A percentile compares a stretch with the other conserved stretches of the same genome.
Evolutionary conservation across 1,140 invertebrate species (phyloP).

Genomic region (Hylyphantes graminicola): DNA sequence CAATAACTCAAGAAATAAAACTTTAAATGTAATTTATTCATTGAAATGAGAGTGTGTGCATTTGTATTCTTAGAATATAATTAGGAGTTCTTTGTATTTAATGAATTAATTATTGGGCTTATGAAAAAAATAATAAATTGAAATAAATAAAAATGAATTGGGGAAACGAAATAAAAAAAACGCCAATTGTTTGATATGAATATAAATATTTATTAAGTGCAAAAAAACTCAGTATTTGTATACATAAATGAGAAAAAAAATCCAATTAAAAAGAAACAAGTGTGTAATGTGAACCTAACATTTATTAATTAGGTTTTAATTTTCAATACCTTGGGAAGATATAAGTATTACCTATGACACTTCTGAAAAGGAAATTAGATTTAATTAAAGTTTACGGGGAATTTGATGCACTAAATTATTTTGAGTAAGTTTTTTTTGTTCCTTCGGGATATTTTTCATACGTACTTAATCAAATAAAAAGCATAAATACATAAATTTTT

Average conservation of each 20-base stretch:
- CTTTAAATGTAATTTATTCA: too few relatives aligned
- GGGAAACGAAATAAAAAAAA: too few relatives aligned
- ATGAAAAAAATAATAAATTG: too few relatives aligned
- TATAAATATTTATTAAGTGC: too few relatives aligned
- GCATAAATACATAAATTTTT: constrained; percentile 14
- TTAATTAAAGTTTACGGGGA: constrained; percentile 14
- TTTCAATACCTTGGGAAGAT: neutral
- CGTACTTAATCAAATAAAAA: constrained; percentile 28
- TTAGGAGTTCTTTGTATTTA: too few relatives aligned
- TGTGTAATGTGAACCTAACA: neutral
- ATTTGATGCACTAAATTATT: neutral
- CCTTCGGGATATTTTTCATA: constrained; percentile 11
- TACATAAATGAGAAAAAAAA: neutral
- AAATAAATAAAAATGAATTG: too few relatives aligned
- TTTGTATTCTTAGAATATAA: too few relatives aligned
- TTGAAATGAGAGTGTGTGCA: too few relatives aligned
- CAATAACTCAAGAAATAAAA: too few relatives aligned
- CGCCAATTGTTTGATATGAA: too few relatives aligned
- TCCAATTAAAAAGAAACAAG: neutral
- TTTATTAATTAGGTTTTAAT: neutral
- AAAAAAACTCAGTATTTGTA: too few relatives aligned
- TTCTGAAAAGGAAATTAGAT: neutral
- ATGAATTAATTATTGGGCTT: too few relatives aligned
- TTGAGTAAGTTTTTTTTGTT: neutral
- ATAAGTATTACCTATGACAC: neutral